A percentile compares a stretch with the other conserved stretches of the same genome.
These are phyloP conservation scores for Micromussa lordhowensis DNA, from an alignment of 92 coral and sea anemone species.

Conservation along the genomic window DNA sequence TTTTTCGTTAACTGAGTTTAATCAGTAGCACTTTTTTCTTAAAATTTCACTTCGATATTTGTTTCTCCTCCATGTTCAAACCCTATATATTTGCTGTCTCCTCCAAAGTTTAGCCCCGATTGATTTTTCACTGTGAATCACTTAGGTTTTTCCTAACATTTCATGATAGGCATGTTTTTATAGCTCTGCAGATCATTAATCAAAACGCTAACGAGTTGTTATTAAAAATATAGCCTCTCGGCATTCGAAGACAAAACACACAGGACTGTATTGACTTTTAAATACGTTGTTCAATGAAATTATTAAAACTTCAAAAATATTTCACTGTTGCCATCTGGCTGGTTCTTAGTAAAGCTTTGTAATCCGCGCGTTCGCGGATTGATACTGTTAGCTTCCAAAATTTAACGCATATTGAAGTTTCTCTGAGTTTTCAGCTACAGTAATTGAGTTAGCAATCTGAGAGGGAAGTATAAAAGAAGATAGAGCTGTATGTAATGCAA, in stretches of 20 bases:
- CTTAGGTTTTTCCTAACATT: neutral
- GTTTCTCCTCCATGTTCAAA: conserved; percentile 1
- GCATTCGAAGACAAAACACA: neutral
- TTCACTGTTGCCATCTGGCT: neutral
- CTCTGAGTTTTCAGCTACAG: neutral
- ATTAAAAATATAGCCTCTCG: neutral
- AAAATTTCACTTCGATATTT: neutral
- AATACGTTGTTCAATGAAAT: neutral
- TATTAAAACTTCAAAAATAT: neutral
- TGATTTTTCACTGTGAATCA: neutral
- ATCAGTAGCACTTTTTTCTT: neutral
- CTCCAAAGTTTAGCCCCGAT: neutral
- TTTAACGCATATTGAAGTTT: neutral
- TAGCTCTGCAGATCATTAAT: neutral
- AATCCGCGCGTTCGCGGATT: no score
- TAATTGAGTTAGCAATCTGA: neutral
- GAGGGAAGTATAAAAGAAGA: neutral
- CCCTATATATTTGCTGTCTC: neutral
- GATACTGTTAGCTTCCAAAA: neutral
- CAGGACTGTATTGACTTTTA: neutral
- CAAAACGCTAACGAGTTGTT: neutral
- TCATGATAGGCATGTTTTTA: neutral
- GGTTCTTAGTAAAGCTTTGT: no score
- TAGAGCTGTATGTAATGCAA: neutral
- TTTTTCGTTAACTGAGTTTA: neutral